These are phyloP conservation scores for Corythornis madagascariensis DNA, from an alignment of 2,113 vertebrate genomes.

Conservation along the genomic window DNA sequence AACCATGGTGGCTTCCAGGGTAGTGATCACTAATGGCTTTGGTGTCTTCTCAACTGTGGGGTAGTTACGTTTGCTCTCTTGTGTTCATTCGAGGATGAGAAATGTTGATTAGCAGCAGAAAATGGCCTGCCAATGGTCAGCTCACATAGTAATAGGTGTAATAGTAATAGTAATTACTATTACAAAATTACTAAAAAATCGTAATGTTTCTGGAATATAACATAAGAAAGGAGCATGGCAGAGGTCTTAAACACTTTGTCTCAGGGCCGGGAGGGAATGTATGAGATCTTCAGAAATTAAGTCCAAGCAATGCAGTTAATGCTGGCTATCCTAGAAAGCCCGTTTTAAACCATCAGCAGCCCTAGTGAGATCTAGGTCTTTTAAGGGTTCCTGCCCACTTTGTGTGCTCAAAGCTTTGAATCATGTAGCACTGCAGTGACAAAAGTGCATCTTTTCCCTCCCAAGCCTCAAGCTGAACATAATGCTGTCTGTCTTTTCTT, in stretches of 20 bases:
- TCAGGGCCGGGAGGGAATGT: not conserved
- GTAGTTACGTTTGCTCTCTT: not conserved
- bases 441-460: not conserved
- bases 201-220: not conserved
- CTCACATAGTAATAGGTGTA: not conserved
- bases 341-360: not conserved
- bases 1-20: not conserved
- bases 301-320: not conserved
- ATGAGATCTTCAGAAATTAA: not conserved
- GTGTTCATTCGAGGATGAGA: rapidly evolving
- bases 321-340: not conserved
- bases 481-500: not conserved
- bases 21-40: not conserved
- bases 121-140: not conserved
- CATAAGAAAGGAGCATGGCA: not conserved
- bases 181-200: not conserved
- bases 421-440: not conserved
- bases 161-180: too few relatives aligned
- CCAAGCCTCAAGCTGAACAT: not conserved
- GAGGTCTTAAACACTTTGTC: not conserved
- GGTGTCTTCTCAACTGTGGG: not conserved
- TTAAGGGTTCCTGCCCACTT: not conserved
- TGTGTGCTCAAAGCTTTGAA: not conserved
- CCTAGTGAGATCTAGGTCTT: not conserved
- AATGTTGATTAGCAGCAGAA: not conserved